Conservation (phyloP, 1,140 invertebrate genomes). For the Drosophila arawakana region DNA sequence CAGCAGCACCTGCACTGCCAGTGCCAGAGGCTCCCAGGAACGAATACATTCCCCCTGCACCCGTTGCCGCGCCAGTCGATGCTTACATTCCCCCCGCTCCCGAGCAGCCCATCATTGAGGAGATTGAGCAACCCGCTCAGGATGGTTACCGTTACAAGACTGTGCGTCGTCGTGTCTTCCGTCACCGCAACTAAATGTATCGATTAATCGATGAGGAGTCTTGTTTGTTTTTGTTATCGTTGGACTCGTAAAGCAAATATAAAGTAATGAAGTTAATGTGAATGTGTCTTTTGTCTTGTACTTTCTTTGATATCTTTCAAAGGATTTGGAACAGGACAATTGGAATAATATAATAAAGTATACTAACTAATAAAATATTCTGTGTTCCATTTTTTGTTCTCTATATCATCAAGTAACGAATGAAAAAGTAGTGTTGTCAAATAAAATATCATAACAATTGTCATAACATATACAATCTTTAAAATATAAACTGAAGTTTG, state of each 20-base stretch:
- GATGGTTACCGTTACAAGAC: conserved; percentile 73
- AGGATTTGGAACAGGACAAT: conserved; percentile 29
- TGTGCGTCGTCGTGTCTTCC: conserved; percentile 67
- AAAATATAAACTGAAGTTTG: too few relatives aligned
- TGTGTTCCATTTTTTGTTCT: not conserved
- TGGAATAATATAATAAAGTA: not conserved
- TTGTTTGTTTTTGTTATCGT: conserved; percentile 50
- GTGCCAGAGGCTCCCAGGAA: conserved; percentile 31
- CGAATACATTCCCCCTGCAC: conserved; percentile 58
- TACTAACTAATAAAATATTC: not conserved
- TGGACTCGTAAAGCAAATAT: conserved; percentile 44
- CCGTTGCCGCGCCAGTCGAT: conserved; percentile 51
- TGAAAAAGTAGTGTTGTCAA: too few relatives aligned
- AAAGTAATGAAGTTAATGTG: conserved; percentile 14
- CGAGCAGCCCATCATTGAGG: conserved; percentile 38
- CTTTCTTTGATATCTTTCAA: conserved; percentile 36
- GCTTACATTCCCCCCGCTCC: conserved; percentile 47
- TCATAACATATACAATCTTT: too few relatives aligned
- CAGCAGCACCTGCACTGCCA: conserved; percentile 54
- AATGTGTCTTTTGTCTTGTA: conserved; percentile 28
- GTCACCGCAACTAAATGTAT: conserved; percentile 59
- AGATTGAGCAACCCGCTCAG: conserved; percentile 63
- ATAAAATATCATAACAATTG: too few relatives aligned
- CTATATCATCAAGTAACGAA: too few relatives aligned
- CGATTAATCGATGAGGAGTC: conserved; percentile 23